A percentile compares a stretch with the other conserved stretches of the same genome.
phyloP scores from a whole-genome alignment of 2,797 vertebrate species.

The Nannoperca obscura region DNA sequence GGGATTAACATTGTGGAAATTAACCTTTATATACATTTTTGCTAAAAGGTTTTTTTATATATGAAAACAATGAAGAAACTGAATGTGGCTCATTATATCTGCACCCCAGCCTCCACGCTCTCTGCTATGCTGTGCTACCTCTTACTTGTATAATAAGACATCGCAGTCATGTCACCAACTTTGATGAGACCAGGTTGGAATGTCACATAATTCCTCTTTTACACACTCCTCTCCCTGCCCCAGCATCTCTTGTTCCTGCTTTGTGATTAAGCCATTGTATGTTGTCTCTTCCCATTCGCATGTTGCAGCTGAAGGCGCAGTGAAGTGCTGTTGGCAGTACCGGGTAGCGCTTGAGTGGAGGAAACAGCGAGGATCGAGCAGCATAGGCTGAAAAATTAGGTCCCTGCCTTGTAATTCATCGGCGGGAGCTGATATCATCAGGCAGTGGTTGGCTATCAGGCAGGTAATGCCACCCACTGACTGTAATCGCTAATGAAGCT shows the following conservation, averaged over 20 bases:
- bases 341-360: constrained; percentile 68
- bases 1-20: background rate
- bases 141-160: background rate
- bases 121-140: background rate
- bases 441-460: constrained; percentile 78
- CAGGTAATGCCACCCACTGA: constrained; percentile 87
- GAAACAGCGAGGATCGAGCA: constrained; percentile 73
- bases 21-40: background rate
- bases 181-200: constrained; percentile 16
- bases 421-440: constrained; percentile 82
- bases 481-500: constrained; percentile 89
- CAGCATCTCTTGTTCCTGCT: constrained; percentile 42
- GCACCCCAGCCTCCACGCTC: background rate
- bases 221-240: constrained; percentile 12
- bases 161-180: constrained; percentile 4
- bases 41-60: background rate
- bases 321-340: constrained; percentile 67
- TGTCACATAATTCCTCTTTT: constrained; percentile 14
- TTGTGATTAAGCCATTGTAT: constrained; percentile 70
- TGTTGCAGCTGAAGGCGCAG: constrained; percentile 64
- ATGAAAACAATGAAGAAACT: background rate
- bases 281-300: constrained; percentile 74
- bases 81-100: background rate
- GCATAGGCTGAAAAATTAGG: constrained; percentile 81
- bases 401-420: constrained; percentile 82